Evolutionary conservation across 2,888 invertebrate genomes (phyloP).

Genomic region (Antitype chi): DNA sequence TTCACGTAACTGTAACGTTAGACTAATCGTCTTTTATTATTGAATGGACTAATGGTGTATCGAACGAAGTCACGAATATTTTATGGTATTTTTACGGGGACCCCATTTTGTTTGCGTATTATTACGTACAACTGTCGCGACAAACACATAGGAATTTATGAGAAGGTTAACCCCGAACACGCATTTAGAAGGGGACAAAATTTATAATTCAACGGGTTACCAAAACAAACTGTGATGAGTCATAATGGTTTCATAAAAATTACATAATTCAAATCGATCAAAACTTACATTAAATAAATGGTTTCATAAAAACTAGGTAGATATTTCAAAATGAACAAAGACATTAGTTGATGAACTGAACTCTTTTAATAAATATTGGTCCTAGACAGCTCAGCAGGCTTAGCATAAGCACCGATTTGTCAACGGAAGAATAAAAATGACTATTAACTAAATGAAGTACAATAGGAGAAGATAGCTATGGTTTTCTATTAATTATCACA

Average conservation of each 20-base stretch:
- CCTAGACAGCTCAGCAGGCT: too few species aligned
- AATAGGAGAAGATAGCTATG: too few species aligned
- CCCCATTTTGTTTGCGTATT: conserved; percentile 49
- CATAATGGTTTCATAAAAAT: background rate
- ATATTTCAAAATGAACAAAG: too few species aligned
- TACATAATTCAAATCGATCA: background rate
- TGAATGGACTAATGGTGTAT: conserved; percentile 70
- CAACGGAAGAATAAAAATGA: too few species aligned
- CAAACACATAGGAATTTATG: background rate
- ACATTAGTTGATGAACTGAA: too few species aligned
- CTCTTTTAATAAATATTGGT: too few species aligned
- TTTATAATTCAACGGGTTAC: background rate
- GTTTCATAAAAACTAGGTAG: too few species aligned
- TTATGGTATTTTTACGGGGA: conserved; percentile 57
- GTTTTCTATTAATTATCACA: too few species aligned
- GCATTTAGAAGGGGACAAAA: background rate
- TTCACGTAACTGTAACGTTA: background rate
- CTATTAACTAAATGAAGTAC: too few species aligned
- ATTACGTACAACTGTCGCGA: conserved; percentile 10
- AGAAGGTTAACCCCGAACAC: conserved; percentile 22
- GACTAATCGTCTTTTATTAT: conserved; percentile 73
- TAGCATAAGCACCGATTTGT: too few species aligned
- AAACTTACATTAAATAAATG: too few species aligned
- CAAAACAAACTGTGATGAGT: background rate
- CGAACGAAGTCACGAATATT: conserved; percentile 70